These are phyloP conservation scores for Oncorhynchus clarkii DNA, from an alignment of 2,113 vertebrate genomes.

Conservation along the genomic window DNA sequence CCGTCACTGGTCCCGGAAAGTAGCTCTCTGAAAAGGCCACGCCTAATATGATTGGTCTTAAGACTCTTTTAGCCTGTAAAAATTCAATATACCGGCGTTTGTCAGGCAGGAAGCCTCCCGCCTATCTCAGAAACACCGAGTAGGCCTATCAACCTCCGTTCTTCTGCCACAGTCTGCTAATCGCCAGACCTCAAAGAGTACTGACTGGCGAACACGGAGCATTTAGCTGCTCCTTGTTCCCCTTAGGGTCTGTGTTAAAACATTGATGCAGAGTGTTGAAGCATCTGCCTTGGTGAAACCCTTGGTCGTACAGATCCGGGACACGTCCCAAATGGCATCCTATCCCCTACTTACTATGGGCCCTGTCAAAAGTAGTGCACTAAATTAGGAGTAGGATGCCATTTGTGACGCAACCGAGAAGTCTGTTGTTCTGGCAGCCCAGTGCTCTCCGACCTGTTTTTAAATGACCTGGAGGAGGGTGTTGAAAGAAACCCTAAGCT, in stretches of 20 bases:
- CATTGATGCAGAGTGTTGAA: neutral
- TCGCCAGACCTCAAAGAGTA: neutral
- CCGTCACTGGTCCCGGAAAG: neutral
- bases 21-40: neutral
- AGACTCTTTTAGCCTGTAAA: neutral
- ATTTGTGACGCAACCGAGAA: no score
- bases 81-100: neutral
- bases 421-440: neutral
- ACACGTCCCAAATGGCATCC: no score
- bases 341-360: no score
- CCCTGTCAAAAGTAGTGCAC: no score
- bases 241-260: conserved; percentile 12
- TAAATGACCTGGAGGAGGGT: neutral
- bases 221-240: conserved; percentile 2
- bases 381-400: no score
- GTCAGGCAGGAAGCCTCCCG: neutral
- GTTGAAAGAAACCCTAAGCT: conserved; percentile 3
- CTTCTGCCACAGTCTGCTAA: neutral
- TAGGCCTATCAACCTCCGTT: neutral
- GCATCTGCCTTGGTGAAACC: neutral
- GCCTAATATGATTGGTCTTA: neutral
- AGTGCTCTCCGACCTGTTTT: neutral
- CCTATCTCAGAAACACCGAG: neutral
- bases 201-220: conserved; percentile 3
- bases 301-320: neutral